Evolutionary conservation across 2,113 vertebrate genomes (phyloP), one percentile per base, ranked within the genome.

Genomic region (Pollachius pollachius): DNA sequence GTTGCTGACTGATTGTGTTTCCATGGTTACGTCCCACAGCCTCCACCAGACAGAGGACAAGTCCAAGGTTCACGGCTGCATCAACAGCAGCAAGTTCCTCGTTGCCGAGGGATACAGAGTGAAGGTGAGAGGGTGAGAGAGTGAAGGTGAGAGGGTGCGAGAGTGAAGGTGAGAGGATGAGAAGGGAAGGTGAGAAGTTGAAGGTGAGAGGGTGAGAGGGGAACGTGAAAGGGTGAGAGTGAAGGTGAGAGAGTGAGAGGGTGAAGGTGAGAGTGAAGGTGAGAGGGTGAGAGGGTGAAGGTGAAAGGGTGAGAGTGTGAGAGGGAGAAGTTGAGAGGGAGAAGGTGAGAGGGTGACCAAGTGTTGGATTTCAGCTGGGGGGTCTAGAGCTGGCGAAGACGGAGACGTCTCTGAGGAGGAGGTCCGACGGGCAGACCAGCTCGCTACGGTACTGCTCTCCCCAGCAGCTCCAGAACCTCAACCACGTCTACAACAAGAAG

Each of bases 311-410:
- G 23, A 23, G 23, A 23, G 23, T 1, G 23, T 23, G 23, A 23
- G 23, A 23, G 23, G 3, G 23, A 2, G 23, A 23, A 23, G 23
- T 1, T 23, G 23, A 23, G 30, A 34, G 30, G 30, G 30, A 5
- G 30, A 34, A 34, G 30, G 30, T 34, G 30, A 34, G 30, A 34
- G 30, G 30, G 2, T 34, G 30, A 34, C 30, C 30, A 34, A 5
- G 30, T 34, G 30, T 34, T 71, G 19, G 69, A 64, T 60, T 19
- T 1, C 84, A 97, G 95, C 89, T 97, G 65, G 91, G 91, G 11
- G 95, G 94, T 58, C 95, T 97, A 82, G 93, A 96, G 57, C 72
- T 96, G 59, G 88, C 92, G 1, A 90, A 94, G 82, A 96, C 95
- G 0, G 92, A 95, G 79, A 94, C 92, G 0, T 96, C 94, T 8